Conservation (phyloP, 1,140 invertebrate species). For the Homalodisca vitripennis region DNA sequence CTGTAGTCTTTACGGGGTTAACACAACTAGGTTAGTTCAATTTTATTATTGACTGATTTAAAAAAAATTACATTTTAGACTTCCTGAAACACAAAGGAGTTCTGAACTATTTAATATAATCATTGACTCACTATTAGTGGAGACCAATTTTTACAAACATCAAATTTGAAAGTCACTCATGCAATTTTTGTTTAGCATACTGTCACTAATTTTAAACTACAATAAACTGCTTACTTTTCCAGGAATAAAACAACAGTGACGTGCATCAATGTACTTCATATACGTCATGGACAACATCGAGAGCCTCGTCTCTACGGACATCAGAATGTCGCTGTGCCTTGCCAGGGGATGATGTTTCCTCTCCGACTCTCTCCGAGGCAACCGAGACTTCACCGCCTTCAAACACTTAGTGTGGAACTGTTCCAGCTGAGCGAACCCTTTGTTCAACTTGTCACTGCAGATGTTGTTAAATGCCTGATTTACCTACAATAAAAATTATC, state of each 20-base stretch:
- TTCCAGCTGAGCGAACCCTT: conserved; percentile 79
- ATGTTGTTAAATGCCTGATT: conserved; percentile 75
- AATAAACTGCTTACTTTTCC: conserved; percentile 81
- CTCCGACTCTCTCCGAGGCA: conserved; percentile 87
- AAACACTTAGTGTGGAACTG: conserved; percentile 71
- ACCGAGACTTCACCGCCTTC: conserved; percentile 73
- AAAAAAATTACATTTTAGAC: too few relatives aligned
- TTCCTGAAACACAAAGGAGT: too few relatives aligned
- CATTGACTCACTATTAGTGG: too few relatives aligned
- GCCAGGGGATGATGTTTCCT: conserved; percentile 78
- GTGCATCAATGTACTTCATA: conserved; percentile 78
- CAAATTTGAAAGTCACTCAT: too few relatives aligned
- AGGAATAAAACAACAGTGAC: conserved; percentile 89
- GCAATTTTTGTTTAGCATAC: too few relatives aligned
- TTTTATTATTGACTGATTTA: too few relatives aligned
- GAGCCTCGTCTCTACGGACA: conserved; percentile 85
- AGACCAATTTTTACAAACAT: too few relatives aligned
- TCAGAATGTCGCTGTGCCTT: conserved; percentile 84
- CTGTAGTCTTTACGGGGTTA: too few relatives aligned
- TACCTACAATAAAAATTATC: conserved; percentile 66
- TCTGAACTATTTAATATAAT: too few relatives aligned
- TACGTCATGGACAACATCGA: conserved; percentile 93
- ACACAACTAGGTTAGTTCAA: too few relatives aligned
- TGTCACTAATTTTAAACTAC: too few relatives aligned
- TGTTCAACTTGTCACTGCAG: conserved; percentile 71